Percentiles rank a stretch among this genome's conserved stretches.
Conservation (phyloP, 2,888 invertebrate species). For the Luperina nickerlii region DNA sequence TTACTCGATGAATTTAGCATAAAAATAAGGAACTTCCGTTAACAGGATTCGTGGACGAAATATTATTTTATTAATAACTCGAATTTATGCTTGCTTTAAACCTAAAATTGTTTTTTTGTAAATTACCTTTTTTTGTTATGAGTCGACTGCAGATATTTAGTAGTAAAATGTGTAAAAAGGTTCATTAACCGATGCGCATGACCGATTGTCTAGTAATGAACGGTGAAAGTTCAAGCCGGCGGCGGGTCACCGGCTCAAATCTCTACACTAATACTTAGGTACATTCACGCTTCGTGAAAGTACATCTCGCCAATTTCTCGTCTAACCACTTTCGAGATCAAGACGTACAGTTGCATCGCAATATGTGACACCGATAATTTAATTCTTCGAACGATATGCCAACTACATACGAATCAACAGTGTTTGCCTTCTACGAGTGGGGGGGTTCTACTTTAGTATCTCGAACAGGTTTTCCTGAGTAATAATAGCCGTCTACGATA, state of each 20-base stretch:
- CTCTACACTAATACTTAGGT: slow-evolving; percentile 27
- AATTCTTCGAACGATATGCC: slow-evolving; percentile 36
- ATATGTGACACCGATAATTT: slow-evolving; percentile 39
- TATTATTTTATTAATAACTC: slow-evolving; percentile 10
- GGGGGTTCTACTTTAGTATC: slow-evolving; percentile 30
- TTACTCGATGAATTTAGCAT: slow-evolving; percentile 13
- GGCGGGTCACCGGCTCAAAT: slow-evolving; percentile 38
- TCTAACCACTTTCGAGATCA: slow-evolving; percentile 66
- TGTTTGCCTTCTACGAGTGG: slow-evolving; percentile 23
- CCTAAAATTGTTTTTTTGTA: background rate
- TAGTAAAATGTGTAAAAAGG: slow-evolving; percentile 34
- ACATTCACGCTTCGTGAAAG: slow-evolving; percentile 54
- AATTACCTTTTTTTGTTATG: background rate
- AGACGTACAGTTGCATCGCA: slow-evolving; percentile 36
- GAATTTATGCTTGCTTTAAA: background rate
- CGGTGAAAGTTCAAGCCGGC: slow-evolving; percentile 62
- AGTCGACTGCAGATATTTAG: background rate
- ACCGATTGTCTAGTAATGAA: slow-evolving; percentile 40
- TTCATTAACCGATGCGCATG: slow-evolving; percentile 52
- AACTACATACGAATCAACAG: slow-evolving; percentile 14
- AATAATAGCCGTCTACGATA: slow-evolving; percentile 50
- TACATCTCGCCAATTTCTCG: slow-evolving; percentile 52
- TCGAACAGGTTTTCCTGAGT: slow-evolving; percentile 56
- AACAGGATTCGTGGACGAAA: background rate
- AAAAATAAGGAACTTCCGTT: background rate